Percentiles rank a stretch among this genome's conserved stretches.
Conservation (phyloP, 2,888 invertebrate genomes). For the Flabesymbios commensalis region DNA sequence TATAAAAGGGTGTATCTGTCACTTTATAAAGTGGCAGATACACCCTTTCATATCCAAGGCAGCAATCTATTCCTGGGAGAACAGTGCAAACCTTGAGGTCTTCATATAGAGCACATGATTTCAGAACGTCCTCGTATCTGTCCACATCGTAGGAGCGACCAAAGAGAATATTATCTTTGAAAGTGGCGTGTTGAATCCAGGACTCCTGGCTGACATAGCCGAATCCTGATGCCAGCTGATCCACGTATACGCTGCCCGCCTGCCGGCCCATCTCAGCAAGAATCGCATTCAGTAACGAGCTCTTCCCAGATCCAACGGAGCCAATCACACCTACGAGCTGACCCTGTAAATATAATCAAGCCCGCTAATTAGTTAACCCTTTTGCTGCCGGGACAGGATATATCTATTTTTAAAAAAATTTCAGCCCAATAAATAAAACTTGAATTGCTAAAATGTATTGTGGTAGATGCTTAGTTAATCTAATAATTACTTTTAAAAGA, state of each 20-base stretch:
- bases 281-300: conserved; percentile 80
- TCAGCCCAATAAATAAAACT: neutral
- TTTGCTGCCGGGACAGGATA: neutral
- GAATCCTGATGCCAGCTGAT: conserved; percentile 42
- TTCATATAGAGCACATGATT: conserved; percentile 81
- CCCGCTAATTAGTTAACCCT: neutral
- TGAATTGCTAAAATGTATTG: too few relatives aligned
- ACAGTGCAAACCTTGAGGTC: conserved; percentile 67
- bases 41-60: too few relatives aligned
- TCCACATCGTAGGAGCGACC: conserved; percentile 76
- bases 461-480: too few relatives aligned
- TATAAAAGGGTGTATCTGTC: too few relatives aligned
- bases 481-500: too few relatives aligned
- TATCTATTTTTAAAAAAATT: neutral
- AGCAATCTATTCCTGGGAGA: too few relatives aligned
- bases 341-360: conserved; percentile 39
- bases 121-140: conserved; percentile 67
- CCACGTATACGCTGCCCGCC: conserved; percentile 65
- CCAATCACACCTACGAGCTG: conserved; percentile 80
- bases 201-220: conserved; percentile 78
- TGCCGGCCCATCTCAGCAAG: conserved; percentile 80
- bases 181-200: conserved; percentile 89
- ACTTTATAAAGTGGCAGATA: too few relatives aligned
- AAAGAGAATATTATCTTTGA: conserved; percentile 92
- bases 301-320: conserved; percentile 88